phyloP scores from a whole-genome alignment of 2,888 invertebrate species.

The Alentia gelatinosa region DNA sequence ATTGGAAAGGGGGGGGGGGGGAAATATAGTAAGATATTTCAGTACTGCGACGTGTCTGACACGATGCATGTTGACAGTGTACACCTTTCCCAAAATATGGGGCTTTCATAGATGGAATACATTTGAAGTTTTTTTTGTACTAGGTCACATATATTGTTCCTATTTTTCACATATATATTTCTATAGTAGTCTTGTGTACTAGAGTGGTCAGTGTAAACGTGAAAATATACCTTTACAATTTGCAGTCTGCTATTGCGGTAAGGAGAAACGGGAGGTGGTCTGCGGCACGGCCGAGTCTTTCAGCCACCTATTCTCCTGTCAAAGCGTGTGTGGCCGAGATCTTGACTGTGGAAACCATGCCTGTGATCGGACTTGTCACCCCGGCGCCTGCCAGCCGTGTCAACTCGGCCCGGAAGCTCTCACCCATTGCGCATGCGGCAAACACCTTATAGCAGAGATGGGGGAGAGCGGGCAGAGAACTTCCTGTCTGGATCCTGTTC shows the following conservation, averaged over 20 bases:
- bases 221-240: too few relatives aligned
- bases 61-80: too few relatives aligned
- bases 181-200: too few relatives aligned
- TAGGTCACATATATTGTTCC: too few relatives aligned
- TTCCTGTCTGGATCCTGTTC: slow-evolving; percentile 76
- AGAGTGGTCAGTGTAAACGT: too few relatives aligned
- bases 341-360: slow-evolving; percentile 84
- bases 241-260: slow-evolving; percentile 87
- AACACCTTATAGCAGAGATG: slow-evolving; percentile 82
- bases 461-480: slow-evolving; percentile 63
- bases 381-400: slow-evolving; percentile 86
- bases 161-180: too few relatives aligned
- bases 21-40: too few relatives aligned
- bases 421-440: slow-evolving; percentile 89
- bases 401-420: slow-evolving; percentile 84
- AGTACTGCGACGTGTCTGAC: too few relatives aligned
- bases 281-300: slow-evolving; percentile 83
- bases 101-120: too few relatives aligned
- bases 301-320: slow-evolving; percentile 71
- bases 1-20: too few relatives aligned
- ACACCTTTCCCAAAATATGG: too few relatives aligned
- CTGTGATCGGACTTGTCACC: slow-evolving; percentile 87
- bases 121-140: too few relatives aligned
- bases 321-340: slow-evolving; percentile 61
- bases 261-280: slow-evolving; percentile 84